Evolutionary conservation across 2,888 invertebrate genomes (phyloP).

Genomic region (Ceramica pisi): DNA sequence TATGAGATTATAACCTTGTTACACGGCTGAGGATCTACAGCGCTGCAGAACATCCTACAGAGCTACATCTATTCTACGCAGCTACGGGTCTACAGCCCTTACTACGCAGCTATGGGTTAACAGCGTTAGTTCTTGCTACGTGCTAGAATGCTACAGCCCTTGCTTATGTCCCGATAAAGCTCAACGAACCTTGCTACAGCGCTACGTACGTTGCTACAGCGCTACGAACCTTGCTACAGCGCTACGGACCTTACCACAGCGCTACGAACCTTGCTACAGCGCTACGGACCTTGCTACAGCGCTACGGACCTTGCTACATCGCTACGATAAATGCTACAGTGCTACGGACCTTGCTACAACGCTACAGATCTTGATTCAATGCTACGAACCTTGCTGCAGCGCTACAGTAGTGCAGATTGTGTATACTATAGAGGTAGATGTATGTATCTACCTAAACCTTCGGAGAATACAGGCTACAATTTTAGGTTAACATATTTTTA

Average conservation of each 20-base stretch:
- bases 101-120: background rate
- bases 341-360: too few species aligned
- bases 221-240: background rate
- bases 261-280: background rate
- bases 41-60: too few species aligned
- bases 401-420: too few species aligned
- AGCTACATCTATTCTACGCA: background rate
- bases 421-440: too few species aligned
- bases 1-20: too few species aligned
- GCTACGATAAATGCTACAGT: background rate
- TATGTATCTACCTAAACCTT: too few species aligned
- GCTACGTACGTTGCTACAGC: background rate
- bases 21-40: background rate
- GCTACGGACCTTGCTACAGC: background rate
- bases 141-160: background rate
- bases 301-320: background rate
- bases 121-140: background rate
- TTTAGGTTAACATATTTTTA: too few species aligned
- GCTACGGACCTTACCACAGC: background rate
- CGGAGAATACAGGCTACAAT: too few species aligned
- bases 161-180: background rate
- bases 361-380: background rate
- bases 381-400: background rate
- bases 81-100: background rate
- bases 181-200: background rate